Evolutionary conservation across 2,113 vertebrate genomes (phyloP).

Genomic region (Marmota flaviventris): DNA sequence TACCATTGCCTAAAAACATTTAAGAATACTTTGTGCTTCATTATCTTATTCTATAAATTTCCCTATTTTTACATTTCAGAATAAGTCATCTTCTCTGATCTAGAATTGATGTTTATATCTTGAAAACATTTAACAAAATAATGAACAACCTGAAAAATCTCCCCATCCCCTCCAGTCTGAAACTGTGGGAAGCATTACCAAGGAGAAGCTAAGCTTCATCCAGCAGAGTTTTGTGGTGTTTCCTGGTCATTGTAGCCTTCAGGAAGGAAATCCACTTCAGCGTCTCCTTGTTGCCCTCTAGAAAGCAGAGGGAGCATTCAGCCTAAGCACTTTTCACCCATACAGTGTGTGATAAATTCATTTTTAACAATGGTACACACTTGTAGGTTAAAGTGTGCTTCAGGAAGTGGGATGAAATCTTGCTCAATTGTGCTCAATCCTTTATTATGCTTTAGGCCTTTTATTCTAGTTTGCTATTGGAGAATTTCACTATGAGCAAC

Average conservation of each 20-base stretch:
- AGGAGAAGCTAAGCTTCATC: neutral
- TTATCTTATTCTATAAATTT: conserved; percentile 1
- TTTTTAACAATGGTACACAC: conserved; percentile 1
- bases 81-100: neutral
- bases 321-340: neutral
- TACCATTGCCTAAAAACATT: neutral
- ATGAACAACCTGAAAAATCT: conserved; percentile 7
- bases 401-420: conserved; percentile 54
- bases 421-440: conserved; percentile 25
- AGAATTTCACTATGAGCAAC: conserved; percentile 68
- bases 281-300: neutral
- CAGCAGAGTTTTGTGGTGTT: neutral
- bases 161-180: neutral
- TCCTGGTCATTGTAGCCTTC: neutral
- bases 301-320: conserved; percentile 34
- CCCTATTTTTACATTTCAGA: neutral
- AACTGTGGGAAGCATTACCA: neutral
- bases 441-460: conserved; percentile 58
- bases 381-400: conserved; percentile 57
- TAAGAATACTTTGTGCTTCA: neutral
- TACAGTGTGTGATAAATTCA: neutral
- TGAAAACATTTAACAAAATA: conserved; percentile 10
- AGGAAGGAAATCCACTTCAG: neutral
- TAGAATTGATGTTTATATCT: neutral
- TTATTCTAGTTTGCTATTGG: conserved; percentile 63